Evolutionary conservation across 35 echinoderm and acorn worm species (phyloP).

Genomic region (Hemicentrotus pulcherrimus): DNA sequence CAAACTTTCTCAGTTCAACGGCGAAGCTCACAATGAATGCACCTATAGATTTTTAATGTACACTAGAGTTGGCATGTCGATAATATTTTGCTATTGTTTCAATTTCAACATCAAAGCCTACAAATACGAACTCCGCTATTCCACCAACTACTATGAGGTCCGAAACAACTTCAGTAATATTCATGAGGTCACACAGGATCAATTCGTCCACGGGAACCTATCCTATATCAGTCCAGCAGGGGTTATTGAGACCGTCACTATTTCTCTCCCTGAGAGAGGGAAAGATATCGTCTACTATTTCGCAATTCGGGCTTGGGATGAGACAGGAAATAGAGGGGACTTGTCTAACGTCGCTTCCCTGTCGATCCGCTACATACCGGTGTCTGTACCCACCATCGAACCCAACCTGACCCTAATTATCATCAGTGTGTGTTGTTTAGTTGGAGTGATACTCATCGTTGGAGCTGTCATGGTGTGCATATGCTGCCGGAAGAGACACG

Average conservation of each 20-base stretch:
- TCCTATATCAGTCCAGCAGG: background rate
- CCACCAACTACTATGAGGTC: background rate
- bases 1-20: no score
- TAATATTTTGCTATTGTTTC: background rate
- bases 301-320: conserved; percentile 48
- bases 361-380: conserved; percentile 23
- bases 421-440: background rate
- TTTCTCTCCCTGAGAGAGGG: conserved; percentile 22
- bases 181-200: background rate
- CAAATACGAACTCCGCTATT: conserved; percentile 44
- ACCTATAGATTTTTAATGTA: no score
- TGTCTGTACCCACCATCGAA: background rate
- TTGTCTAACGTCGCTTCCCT: conserved; percentile 51
- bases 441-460: background rate
- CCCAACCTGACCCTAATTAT: background rate
- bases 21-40: no score
- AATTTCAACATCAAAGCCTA: background rate
- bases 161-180: conserved; percentile 25
- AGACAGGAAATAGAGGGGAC: conserved; percentile 29
- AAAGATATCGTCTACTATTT: conserved; percentile 41
- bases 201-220: conserved; percentile 18
- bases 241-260: conserved; percentile 1
- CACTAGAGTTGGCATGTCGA: no score
- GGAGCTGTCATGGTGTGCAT: background rate
- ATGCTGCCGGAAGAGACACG: background rate